Base-by-base conservation (phyloP, 1,140 invertebrate genomes). In the Hylaeus volcanicus region DNA sequence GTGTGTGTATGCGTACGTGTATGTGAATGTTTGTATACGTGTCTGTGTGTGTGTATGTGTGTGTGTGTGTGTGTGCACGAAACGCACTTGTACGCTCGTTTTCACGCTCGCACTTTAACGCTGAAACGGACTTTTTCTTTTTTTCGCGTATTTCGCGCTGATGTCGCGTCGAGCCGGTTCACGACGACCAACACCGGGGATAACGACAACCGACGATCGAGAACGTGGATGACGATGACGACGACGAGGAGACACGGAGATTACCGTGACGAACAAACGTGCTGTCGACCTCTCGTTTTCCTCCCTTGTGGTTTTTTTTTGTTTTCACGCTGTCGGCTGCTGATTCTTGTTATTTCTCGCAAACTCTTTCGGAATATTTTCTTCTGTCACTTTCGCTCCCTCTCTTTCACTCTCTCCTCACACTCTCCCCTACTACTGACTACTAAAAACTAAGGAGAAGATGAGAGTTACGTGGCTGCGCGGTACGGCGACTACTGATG, bases 391-490 rank as follows among this genome's bases (percentile, higher is more conserved):
- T 61, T 15, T 48, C 53, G 5, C 64, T 60, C 56, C 60, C 53
- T 58, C 58, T 68, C 37, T 58, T 26, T 45, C 43, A 55, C 73
- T 79, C 82, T 87, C 88, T 89, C 87, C 75, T 72, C 86, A 81
- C 86, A 85, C 81, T 81, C 86, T 90, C 85, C 80, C 89, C 87
- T 89, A 91, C 91, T 92, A 93, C 91, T 89, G 91, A 93, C 92
- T 92, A 95, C 95, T 96, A 94, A 94, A 94, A 94, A 94, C 94
- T 94, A 94, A 94, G 93, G 93, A 94, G 93, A 94, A 94, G 94
- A 94, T 94, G 94, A 93, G 93, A 94, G 92, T 94, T 94, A 93
- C 93, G 94, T 94, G 92, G 93, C 91, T 94, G 94, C 94, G 94
- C 91, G 91, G 89, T 94, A 94, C 93, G 94, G 91, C 92, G 90